Evolutionary conservation across 2,888 invertebrate genomes (phyloP), one percentile per base, ranked within the genome.

Genomic region (Drosophila hamatofila): DNA sequence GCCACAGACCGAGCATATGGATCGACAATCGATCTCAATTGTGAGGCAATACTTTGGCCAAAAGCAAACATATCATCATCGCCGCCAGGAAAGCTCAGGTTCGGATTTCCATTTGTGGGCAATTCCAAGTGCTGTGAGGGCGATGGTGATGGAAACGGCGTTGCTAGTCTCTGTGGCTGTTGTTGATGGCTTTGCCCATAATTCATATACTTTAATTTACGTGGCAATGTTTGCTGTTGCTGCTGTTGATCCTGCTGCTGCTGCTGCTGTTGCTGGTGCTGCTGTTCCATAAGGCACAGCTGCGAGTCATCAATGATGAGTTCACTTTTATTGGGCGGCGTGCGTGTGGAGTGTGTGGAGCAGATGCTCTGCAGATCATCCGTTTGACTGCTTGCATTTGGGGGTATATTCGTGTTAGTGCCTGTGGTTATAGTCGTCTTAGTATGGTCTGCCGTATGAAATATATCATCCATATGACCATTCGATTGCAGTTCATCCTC

Each of bases 11-110:
- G 83, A 1, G 90, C 83, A 79, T 91, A 91, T 0, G 84, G 39
- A 67, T 91, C 91, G 12, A 83, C 62, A 30, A 91, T 83, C 16
- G 82, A 72, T 14, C 91, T 86, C 49, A 91, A 55, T 46, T 91
- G 91, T 0, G 89, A 86, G 4, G 91, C 91, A 21, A 91, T 83
- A 72, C 91, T 91, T 48, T 84, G 87, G 33, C 91, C 91, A 72
- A 91, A 91, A 6, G 85, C 56, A 16, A 78, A 63, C 18, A 84
- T 78, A 63, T 91, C 91, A 62, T 91, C 91, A 2, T 80, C 77
- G 16, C 56, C 55, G 44, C 57, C 60, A 12, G 41, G 7, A 59
- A 66, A 79, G 9, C 62, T 73, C 11, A 60, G 25, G 23, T 27
- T 48, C 2, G 44, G 25, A 42, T 51, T 73, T 11, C 63, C 18